phyloP scores from a whole-genome alignment of 2,797 vertebrate genomes.

The Oreochromis mossambicus region DNA sequence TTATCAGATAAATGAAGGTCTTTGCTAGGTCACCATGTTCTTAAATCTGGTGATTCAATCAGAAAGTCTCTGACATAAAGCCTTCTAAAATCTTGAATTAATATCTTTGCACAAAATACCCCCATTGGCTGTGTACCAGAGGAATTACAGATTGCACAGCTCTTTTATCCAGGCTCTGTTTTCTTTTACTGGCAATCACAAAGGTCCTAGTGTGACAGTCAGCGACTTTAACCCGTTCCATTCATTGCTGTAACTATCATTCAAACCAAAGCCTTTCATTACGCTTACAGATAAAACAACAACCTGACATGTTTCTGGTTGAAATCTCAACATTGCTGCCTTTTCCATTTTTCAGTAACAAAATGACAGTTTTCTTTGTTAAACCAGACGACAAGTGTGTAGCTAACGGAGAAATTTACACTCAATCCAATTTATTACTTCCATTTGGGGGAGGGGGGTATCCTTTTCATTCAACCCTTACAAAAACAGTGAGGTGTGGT shows the following conservation, averaged over 20 bases:
- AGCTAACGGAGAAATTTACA: slow-evolving; percentile 10
- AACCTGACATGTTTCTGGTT: neutral
- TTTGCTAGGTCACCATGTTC: neutral
- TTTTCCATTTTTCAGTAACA: neutral
- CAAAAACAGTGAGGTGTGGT: slow-evolving; percentile 43
- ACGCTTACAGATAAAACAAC: neutral
- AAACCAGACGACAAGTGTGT: neutral
- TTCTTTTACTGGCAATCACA: neutral
- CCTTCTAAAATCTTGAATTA: neutral
- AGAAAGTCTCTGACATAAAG: neutral
- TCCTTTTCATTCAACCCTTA: slow-evolving; percentile 28
- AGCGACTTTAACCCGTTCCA: slow-evolving; percentile 26
- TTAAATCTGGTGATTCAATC: neutral
- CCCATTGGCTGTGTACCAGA: neutral
- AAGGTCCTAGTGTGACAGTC: neutral
- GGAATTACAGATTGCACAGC: neutral
- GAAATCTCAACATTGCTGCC: neutral
- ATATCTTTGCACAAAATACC: neutral
- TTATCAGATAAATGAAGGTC: neutral
- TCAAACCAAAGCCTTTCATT: neutral
- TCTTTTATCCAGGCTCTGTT: slow-evolving; percentile 3
- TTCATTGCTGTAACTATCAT: neutral
- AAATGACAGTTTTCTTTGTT: slow-evolving; percentile 24
- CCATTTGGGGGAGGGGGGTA: neutral
- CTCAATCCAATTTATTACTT: slow-evolving; percentile 15